Evolutionary conservation across 2,113 vertebrate species (phyloP), one percentile per base, ranked within the genome.

Genomic region (Pyrgilauda ruficollis): DNA sequence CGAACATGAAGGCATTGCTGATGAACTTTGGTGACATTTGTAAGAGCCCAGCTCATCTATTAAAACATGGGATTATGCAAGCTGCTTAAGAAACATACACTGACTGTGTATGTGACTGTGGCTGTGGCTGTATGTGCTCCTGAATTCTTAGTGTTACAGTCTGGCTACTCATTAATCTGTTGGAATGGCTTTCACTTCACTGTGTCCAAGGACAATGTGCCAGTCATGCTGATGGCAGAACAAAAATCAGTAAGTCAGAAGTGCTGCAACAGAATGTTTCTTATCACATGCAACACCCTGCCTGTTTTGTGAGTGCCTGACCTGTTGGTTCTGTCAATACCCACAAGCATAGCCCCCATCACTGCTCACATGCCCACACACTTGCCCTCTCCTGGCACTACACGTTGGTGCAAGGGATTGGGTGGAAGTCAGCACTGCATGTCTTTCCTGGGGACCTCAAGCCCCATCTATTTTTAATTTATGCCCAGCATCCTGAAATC

Each of bases 251-350:
- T 27, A 52, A 63, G 14, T 47, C 46, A 55, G n/a, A 63, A 90
- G 28, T 14, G 53, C 37, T 43, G 20, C 0, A 0, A 47, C 47
- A 68, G 19, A 53, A 30, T 9, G 2, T 72, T 76, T 56, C 56
- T 55, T 64, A 53, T 5, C 5, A n/a, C 1, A 2, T 27, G n/a
- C 44, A 41, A 44, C 16, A 58, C 7, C 24, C 20, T 39, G 31
- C n/a, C 80, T 4, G 0, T 23, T 73, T 50, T 64, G 35, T 5
- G 10, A 79, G 35, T 18, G 49, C 41, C 35, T 37, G 53, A 56
- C 9, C 62, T 1, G 0, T 4, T 0, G 1, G 70, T 35, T 69
- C 46, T 22, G 20, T 15, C 52, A 49, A 22, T 7, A 19, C 11
- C 24, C 0, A 2, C 33, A 41, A 35, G 39, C 3, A 1, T 31